Evolutionary conservation across 2,113 vertebrate species (phyloP).

Genomic region (Fregetta grallaria): DNA sequence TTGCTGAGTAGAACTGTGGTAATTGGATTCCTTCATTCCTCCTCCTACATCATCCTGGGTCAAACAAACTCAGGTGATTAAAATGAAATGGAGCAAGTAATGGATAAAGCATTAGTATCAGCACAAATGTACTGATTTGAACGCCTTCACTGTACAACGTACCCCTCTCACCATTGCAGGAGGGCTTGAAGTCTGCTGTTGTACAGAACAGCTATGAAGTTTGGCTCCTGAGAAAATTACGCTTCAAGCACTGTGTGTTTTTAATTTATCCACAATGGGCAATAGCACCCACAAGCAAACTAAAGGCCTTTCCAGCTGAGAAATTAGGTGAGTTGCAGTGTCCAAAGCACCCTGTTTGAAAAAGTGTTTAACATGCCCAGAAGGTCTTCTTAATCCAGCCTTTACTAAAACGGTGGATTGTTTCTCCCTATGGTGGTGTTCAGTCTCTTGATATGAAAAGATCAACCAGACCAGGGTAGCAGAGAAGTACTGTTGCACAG

Average conservation of each 20-base stretch:
- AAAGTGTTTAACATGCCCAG: background rate
- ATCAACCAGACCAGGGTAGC: background rate
- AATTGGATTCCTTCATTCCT: constrained; percentile 25
- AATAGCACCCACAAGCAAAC: background rate
- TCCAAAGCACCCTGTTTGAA: background rate
- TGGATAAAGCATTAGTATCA: constrained; percentile 1
- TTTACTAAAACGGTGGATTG: background rate
- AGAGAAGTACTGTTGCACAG: background rate
- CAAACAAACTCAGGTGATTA: constrained; percentile 35
- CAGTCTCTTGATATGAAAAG: background rate
- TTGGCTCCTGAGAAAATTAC: background rate
- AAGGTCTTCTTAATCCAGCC: background rate
- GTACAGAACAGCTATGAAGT: background rate
- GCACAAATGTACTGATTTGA: background rate
- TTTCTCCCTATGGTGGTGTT: background rate
- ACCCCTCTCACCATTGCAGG: background rate
- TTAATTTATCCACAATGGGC: background rate
- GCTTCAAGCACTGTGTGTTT: background rate
- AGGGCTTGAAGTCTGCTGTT: background rate
- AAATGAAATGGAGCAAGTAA: constrained; percentile 59
- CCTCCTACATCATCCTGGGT: background rate
- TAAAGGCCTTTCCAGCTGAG: background rate
- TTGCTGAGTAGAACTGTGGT: background rate
- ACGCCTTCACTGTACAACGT: background rate
- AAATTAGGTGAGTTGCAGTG: background rate